Base-by-base conservation (phyloP, 2,888 invertebrate species). In the Lithosia quadra region DNA sequence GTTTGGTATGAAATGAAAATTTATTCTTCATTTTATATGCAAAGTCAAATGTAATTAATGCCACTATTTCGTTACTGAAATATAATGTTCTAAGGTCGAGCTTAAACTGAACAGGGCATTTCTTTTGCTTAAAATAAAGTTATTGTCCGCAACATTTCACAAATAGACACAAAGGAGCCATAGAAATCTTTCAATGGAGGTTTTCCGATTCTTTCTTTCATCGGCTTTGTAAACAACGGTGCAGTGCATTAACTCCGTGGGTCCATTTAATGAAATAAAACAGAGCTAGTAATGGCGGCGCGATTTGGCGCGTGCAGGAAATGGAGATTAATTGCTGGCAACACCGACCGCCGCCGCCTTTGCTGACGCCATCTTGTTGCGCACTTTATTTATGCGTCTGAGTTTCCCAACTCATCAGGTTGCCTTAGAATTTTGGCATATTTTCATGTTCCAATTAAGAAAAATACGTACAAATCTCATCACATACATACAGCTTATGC, bases 211-310 rank as follows among this genome's bases (percentile, higher is more conserved):
- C 89, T 89, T 92, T 89, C 89, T 89, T 90, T 86, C 85, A 83
- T 85, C 85, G 85, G 85, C 85, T 91, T 91, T 91, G 89, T 91
- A 87, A 90, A 88, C 86, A 90, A 88, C 86, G 88, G 87, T 88
- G 87, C 85, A 86, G 85, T 87, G 88, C 91, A 92, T 92, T 93
- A 93, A 92, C 92, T 92, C 88, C 88, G 84, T 76, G 88, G 85
- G 91, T 90, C 91, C 89, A 89, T 92, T 93, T 92, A 94, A 92
- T 93, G 91, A 92, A 93, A 94, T 93, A 93, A 93, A 94, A 93
- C 91, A 92, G 89, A 88, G 86, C 83, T 85, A 84, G 89, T 92
- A 92, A 92, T 91, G 90, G 91, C 88, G 88, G 86, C 85, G 89
- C 90, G 91, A 92, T 92, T 92, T 91, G 90, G 89, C 90, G 90